phyloP scores from a whole-genome alignment of 2,888 invertebrate species.

The Scelioninae gen. 1 region DNA sequence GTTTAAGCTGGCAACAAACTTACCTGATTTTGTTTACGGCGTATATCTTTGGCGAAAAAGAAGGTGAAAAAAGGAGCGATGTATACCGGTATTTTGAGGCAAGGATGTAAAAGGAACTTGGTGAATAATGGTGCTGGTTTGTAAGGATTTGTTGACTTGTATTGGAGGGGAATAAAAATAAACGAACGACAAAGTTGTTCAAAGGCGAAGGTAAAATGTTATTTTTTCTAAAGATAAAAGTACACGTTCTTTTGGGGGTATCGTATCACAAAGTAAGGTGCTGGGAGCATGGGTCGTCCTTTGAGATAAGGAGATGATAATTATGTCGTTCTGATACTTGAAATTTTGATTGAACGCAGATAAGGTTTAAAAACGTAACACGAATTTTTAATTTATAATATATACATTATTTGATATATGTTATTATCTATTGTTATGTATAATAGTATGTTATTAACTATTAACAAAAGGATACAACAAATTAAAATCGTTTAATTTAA shows the following conservation, averaged over 20 bases:
- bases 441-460: too few species aligned
- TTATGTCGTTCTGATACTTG: background rate
- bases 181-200: background rate
- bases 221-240: slow-evolving; percentile 1
- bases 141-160: background rate
- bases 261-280: slow-evolving; percentile 21
- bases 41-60: too few species aligned
- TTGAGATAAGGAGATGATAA: slow-evolving; percentile 24
- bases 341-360: background rate
- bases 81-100: too few species aligned
- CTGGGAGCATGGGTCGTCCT: background rate
- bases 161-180: background rate
- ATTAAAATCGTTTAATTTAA: too few species aligned
- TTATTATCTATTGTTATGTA: too few species aligned
- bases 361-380: background rate
- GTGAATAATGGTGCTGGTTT: background rate
- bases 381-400: background rate
- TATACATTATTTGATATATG: background rate
- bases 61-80: too few species aligned
- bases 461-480: too few species aligned
- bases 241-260: slow-evolving; percentile 1
- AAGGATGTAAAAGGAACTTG: too few species aligned
- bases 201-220: slow-evolving; percentile 3
- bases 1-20: too few species aligned
- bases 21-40: too few species aligned